These are phyloP conservation scores for Parazoanthus darwini DNA, from an alignment of 92 coral and sea anemone species.

Conservation along the genomic window DNA sequence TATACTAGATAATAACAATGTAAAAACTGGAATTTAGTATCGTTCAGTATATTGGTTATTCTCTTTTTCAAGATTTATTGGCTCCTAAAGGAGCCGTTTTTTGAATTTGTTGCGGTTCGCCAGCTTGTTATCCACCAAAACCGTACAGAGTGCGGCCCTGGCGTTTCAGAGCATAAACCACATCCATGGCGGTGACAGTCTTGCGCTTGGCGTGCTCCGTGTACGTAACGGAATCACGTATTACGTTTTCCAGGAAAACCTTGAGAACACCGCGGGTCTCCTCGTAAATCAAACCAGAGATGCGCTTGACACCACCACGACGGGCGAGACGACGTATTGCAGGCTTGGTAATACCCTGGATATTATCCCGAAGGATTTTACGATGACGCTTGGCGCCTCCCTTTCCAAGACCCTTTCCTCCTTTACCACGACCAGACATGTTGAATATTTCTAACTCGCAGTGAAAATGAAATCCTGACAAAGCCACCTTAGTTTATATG, in stretches of 20 bases:
- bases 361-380: constrained; percentile 86
- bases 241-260: too few relatives aligned
- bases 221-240: too few relatives aligned
- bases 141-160: too few relatives aligned
- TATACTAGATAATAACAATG: constrained; percentile 18
- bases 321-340: neutral
- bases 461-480: constrained; percentile 24
- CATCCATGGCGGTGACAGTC: too few relatives aligned
- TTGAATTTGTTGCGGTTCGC: constrained; percentile 41
- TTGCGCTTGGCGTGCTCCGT: too few relatives aligned
- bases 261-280: too few relatives aligned
- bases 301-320: constrained; percentile 12
- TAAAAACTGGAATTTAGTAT: constrained; percentile 25
- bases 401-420: constrained; percentile 89
- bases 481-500: constrained; percentile 26
- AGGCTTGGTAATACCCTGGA: constrained; percentile 80
- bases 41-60: constrained; percentile 33
- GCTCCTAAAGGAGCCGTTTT: constrained; percentile 43
- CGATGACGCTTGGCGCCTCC: constrained; percentile 96
- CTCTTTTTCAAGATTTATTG: constrained; percentile 33
- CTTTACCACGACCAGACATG: constrained; percentile 64
- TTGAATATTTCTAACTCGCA: neutral
- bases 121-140: constrained; percentile 23
- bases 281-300: too few relatives aligned
- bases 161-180: too few relatives aligned